Conservation (phyloP, 2,888 invertebrate species). For the Muschampia plurimacula region DNA sequence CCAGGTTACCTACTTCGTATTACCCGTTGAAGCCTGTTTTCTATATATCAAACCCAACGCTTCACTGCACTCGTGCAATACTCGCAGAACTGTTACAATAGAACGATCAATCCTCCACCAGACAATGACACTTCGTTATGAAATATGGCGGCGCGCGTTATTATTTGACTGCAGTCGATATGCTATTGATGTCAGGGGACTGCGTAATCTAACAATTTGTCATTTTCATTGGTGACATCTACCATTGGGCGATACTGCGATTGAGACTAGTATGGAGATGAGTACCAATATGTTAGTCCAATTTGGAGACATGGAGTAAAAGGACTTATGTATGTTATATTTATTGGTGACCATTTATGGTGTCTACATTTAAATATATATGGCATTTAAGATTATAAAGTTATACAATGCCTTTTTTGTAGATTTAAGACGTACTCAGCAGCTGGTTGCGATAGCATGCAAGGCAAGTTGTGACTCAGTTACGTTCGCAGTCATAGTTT, state of each 20-base stretch:
- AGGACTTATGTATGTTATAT: no score
- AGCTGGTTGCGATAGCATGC: no score
- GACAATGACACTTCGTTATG: slow-evolving; percentile 56
- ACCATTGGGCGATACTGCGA: background rate
- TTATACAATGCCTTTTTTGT: no score
- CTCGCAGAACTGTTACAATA: slow-evolving; percentile 43
- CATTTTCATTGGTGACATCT: slow-evolving; percentile 21
- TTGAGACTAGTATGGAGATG: background rate
- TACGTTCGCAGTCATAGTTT: no score
- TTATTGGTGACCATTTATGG: no score
- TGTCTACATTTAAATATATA: no score
- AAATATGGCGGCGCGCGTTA: slow-evolving; percentile 47
- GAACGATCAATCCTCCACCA: slow-evolving; percentile 53
- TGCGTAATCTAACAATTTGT: slow-evolving; percentile 34
- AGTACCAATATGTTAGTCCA: background rate
- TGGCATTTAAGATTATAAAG: no score
- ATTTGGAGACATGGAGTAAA: no score
- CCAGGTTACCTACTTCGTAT: background rate
- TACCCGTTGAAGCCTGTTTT: background rate
- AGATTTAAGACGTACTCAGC: no score
- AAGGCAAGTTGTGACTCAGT: no score
- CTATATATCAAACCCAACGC: slow-evolving; percentile 35
- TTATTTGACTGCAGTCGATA: slow-evolving; percentile 37
- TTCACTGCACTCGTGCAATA: slow-evolving; percentile 22
- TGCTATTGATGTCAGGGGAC: slow-evolving; percentile 32